Base-by-base conservation (phyloP, 2,113 vertebrate genomes). In the Sinocyclocheilus maitianheensis region DNA sequence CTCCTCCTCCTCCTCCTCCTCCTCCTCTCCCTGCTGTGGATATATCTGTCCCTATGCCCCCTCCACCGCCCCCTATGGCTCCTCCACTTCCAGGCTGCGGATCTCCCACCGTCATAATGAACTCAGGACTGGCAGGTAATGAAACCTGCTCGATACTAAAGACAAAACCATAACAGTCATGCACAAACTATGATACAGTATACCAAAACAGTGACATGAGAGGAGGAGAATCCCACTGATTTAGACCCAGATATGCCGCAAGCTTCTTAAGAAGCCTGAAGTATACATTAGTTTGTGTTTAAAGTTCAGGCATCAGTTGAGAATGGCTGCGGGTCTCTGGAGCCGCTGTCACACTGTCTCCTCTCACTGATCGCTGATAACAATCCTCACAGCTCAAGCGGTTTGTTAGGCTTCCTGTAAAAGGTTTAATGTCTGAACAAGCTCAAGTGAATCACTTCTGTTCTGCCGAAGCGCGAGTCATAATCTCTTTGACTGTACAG, bases 51-150 rank as follows among this genome's bases (percentile, higher is more conserved):
- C 91, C 86, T 5, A 22, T 90, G 80, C 89, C 93, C 55, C 94
- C 94, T n/a, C 95, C 95, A 0, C 95, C 94, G 20, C 94, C 94
- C 11, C 95, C 95, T 4, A 71, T 86, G 53, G 93, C 95, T 0
- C 98, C 97, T 0, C 98, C 98, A 0, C 95, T 98, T 86, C 97
- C 97, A 0, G 97, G 97, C 69, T 91, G 92, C 2, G 93, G 96
- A 55, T 96, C 96, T 0, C 97, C 97, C 30, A 97, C 97, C 2
- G 96, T 99, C 88, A 96, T 98, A 83, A 94, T 99, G 91, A 99
- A 96, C 65, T 96, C 97, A 0, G 97, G 98, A 40, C 93, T 99
- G 75, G 97, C 97, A 85, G 98, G 97, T 99, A 93, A 94, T 92
- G 14, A 20, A 55, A 84, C 20, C 69, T 74, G 8, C 43, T 69